Base-by-base conservation (phyloP, 2,797 vertebrate genomes). In the Hoplostethus mediterraneus region DNA sequence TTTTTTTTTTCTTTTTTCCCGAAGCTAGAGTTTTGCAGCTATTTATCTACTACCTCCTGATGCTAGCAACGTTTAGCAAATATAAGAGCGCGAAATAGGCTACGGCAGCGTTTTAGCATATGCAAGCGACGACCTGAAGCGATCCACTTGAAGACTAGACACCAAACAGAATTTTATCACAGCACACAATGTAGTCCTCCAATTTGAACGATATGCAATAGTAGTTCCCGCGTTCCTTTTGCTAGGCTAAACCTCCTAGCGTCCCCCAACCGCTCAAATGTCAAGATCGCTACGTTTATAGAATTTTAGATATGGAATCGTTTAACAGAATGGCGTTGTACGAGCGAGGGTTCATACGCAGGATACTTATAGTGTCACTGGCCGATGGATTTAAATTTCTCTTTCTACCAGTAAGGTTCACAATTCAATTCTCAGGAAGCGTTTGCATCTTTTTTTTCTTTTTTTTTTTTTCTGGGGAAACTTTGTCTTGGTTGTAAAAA, bases 371-470 rank as follows among this genome's bases (percentile, higher is more conserved):
- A 48, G 69, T 51, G 58, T 83, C 66, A 59, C 59, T 85, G 74
- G 84, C 21, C 21, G 21, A 21, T 21, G 21, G 21, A 21, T 21
- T 21, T 21, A 21, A 21, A 82, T 82, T 86, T 91, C 90, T 90
- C 87, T 91, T 94, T 95, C 93, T 96, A 95, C 96, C 94, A 95
- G 95, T 95, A 94, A 95, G 95, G 95, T 96, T 97, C 95, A 95
- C 94, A 91, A 94, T 91, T 95, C 93, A 95, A 96, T 94, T 97
- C 97, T 98, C 97, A 98, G 97, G 97, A 97, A 97, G 95, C 93
- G 89, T 93, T 90, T 95, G 90, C 90, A 66, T 21, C 70, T 72
- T 78, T 28, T 63, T 56, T 95, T 95, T 95, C 87, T 93, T 93
- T 93, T 95, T 95, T 95, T 88, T 93, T 93, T 93, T 94, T 93